Evolutionary conservation across 2,888 invertebrate genomes (phyloP).

Genomic region (Gandaritis pyraliata): DNA sequence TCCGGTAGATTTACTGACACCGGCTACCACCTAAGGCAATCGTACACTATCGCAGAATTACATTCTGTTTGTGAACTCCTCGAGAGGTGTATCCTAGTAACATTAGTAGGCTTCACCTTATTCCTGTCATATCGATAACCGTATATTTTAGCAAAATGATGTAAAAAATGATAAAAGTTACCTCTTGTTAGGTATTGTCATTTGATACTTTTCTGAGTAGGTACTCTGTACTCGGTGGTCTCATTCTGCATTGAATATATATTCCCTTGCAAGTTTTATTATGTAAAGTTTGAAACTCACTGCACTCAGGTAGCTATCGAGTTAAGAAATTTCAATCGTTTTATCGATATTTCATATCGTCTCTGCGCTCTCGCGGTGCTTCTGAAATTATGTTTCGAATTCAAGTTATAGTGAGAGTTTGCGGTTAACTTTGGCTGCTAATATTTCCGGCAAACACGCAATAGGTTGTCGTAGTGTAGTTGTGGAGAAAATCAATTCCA

Average conservation of each 20-base stretch:
- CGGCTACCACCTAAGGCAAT: conserved; percentile 32
- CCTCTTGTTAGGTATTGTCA: no score
- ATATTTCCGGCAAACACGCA: background rate
- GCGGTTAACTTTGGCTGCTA: conserved; percentile 17
- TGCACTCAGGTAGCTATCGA: conserved; percentile 45
- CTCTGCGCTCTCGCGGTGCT: conserved; percentile 36
- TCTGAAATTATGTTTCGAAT: conserved; percentile 32
- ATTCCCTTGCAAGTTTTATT: conserved; percentile 46
- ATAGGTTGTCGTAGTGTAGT: background rate
- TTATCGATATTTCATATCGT: conserved; percentile 50
- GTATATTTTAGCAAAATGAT: no score
- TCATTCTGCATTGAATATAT: conserved; percentile 27
- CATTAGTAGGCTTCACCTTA: no score
- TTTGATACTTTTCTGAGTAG: no score
- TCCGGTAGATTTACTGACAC: conserved; percentile 31
- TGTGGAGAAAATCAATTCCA: background rate
- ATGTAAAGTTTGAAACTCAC: conserved; percentile 45
- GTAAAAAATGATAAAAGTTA: no score
- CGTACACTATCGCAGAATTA: conserved; percentile 19
- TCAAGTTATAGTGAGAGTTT: conserved; percentile 30
- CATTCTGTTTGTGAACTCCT: background rate
- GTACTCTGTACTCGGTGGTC: conserved; percentile 4
- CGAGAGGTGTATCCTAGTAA: no score
- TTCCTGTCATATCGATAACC: no score
- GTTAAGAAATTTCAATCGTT: conserved; percentile 53